These are phyloP conservation scores for Branchellion lobata DNA, from an alignment of 2,888 invertebrate genomes.

Conservation along the genomic window DNA sequence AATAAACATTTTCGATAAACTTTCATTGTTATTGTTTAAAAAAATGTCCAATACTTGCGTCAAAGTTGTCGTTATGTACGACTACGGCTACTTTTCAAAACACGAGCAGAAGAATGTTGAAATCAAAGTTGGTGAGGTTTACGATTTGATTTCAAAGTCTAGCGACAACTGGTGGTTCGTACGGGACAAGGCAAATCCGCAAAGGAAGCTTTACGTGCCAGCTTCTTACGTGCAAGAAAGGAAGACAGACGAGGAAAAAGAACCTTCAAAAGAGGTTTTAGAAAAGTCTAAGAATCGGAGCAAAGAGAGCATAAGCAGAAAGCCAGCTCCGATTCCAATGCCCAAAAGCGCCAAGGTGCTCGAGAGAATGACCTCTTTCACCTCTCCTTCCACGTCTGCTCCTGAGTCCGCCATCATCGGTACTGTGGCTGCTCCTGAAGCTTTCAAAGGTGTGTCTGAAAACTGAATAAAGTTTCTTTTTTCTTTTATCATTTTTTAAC, in stretches of 20 bases:
- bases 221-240: background rate
- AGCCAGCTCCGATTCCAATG: background rate
- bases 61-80: background rate
- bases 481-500: no score
- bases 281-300: background rate
- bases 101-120: background rate
- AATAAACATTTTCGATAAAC: no score
- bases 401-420: background rate
- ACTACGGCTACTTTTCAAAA: background rate
- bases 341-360: constrained; percentile 5
- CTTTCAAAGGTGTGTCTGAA: background rate
- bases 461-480: no score
- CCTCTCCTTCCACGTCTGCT: no score
- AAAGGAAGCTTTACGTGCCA: background rate
- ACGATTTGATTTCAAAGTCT: background rate
- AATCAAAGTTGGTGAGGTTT: background rate
- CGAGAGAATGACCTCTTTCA: background rate
- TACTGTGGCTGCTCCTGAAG: background rate
- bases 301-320: background rate
- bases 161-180: constrained; percentile 5
- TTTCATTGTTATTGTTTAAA: no score
- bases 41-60: background rate
- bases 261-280: background rate
- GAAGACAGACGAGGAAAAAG: background rate
- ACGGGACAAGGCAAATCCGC: background rate